Percentiles rank a stretch among this genome's conserved stretches.
These are phyloP conservation scores for Lophotriccus pileatus DNA, from an alignment of 2,797 vertebrate species.

Conservation along the genomic window DNA sequence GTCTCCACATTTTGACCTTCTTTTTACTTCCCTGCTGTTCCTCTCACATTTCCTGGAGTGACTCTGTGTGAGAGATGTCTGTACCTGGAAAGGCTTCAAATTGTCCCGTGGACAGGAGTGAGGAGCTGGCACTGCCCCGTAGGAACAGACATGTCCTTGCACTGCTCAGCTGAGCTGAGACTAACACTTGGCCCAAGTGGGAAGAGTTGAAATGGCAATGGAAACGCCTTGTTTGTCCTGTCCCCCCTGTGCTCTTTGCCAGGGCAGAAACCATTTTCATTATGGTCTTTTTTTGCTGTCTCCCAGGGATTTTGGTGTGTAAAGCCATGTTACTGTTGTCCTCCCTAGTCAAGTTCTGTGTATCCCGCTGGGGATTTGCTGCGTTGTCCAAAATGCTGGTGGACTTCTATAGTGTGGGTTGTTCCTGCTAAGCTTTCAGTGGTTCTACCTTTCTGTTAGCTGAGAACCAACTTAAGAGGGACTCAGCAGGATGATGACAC, in stretches of 20 bases:
- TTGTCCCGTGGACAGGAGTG: neutral
- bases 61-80: neutral
- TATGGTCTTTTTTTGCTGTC: neutral
- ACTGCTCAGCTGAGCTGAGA: neutral
- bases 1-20: neutral
- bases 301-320: neutral
- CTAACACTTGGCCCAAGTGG: neutral
- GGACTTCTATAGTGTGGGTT: neutral
- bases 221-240: neutral
- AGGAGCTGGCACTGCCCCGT: neutral
- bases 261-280: neutral
- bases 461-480: neutral
- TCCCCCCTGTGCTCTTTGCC: neutral
- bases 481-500: neutral
- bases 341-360: neutral
- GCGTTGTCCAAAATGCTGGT: neutral
- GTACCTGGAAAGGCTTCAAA: neutral
- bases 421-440: neutral
- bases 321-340: neutral
- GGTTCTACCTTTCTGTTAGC: neutral
- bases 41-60: neutral
- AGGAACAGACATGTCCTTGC: fast-evolving
- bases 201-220: neutral
- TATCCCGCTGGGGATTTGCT: neutral
- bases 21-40: neutral